Evolutionary conservation across 2,888 invertebrate species (phyloP).

Genomic region (Polyommatus iphigenia): DNA sequence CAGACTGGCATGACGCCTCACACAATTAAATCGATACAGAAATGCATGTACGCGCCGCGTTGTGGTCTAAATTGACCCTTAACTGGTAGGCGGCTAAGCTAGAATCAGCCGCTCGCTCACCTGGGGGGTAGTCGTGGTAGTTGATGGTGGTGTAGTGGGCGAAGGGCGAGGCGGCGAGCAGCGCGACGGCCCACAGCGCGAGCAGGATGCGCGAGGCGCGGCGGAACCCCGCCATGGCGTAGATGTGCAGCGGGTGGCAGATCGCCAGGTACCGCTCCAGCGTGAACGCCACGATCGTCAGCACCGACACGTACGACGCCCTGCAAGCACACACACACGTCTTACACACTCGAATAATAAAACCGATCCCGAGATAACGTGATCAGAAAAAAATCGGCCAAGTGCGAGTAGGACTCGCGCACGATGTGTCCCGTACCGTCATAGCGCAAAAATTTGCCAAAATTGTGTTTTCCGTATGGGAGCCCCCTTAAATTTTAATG

Average conservation of each 20-base stretch:
- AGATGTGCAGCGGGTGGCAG: conserved; percentile 91
- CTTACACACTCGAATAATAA: neutral
- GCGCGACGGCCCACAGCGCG: conserved; percentile 87
- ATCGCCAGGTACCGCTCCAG: conserved; percentile 95
- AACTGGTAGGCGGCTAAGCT: too few species aligned
- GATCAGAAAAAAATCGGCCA: neutral
- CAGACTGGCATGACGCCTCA: too few species aligned
- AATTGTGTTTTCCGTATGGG: too few species aligned
- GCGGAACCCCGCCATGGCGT: conserved; percentile 90
- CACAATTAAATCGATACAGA: too few species aligned
- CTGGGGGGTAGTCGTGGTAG: conserved; percentile 86
- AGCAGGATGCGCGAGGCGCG: conserved; percentile 90
- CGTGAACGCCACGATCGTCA: conserved; percentile 95
- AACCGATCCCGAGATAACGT: neutral
- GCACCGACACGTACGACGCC: conserved; percentile 93
- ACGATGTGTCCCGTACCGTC: too few species aligned
- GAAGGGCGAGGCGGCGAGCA: conserved; percentile 88
- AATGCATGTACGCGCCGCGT: too few species aligned
- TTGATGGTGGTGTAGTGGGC: conserved; percentile 86
- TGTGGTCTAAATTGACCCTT: too few species aligned
- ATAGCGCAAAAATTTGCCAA: too few species aligned
- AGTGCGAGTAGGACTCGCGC: too few species aligned
- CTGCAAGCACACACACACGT: conserved; percentile 66
- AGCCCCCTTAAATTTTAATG: too few species aligned
- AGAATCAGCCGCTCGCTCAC: conserved; percentile 54